These are phyloP conservation scores for Centropus unirufus DNA, from an alignment of 2,113 vertebrate species.

Conservation along the genomic window DNA sequence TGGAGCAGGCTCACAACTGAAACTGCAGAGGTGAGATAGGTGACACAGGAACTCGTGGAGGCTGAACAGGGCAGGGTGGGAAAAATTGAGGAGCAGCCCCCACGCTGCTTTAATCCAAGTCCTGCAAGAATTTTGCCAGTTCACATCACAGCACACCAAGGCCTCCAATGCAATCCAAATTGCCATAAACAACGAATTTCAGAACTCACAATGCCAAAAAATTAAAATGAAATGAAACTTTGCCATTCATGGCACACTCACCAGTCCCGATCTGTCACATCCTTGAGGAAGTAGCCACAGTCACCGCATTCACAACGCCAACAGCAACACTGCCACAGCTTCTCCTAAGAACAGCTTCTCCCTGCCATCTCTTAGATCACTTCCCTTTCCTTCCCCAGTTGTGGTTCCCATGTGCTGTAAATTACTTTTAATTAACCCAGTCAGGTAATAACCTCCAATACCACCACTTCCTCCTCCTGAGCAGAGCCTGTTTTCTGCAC, in stretches of 20 bases:
- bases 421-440: not conserved
- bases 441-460: not conserved
- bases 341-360: rapidly evolving
- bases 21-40: rapidly evolving
- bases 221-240: rapidly evolving
- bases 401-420: not conserved
- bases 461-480: rapidly evolving
- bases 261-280: rapidly evolving
- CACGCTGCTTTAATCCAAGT: not conserved
- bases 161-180: not conserved
- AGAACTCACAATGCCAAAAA: not conserved
- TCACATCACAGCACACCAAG: not conserved
- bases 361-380: not conserved
- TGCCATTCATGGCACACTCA: rapidly evolving
- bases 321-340: rapidly evolving
- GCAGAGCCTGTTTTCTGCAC: not conserved
- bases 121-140: rapidly evolving
- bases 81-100: not conserved
- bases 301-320: rapidly evolving
- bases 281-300: too few species aligned
- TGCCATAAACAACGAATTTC: rapidly evolving
- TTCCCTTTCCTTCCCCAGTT: not conserved
- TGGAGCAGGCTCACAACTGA: not conserved
- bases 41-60: rapidly evolving
- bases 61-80: rapidly evolving